phyloP scores from a whole-genome alignment of 2,797 vertebrate genomes.

The Menidia menidia region DNA sequence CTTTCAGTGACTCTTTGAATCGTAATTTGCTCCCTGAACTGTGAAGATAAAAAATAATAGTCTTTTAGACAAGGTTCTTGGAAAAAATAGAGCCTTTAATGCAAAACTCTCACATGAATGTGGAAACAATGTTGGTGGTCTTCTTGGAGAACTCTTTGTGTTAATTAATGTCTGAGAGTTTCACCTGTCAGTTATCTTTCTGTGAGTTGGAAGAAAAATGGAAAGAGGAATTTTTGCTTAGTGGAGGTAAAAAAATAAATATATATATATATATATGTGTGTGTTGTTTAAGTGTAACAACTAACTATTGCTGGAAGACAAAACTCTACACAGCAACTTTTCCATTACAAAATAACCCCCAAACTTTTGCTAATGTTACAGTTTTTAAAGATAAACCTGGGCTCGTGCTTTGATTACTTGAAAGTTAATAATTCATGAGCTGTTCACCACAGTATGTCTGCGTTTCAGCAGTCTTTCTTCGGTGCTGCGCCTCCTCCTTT shows the following conservation, averaged over 20 bases:
- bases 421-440: constrained; percentile 61
- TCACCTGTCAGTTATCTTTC: constrained; percentile 53
- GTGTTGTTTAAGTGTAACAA: too few species aligned
- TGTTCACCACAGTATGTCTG: constrained; percentile 47
- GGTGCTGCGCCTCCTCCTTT: constrained; percentile 37
- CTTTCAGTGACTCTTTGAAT: constrained; percentile 78
- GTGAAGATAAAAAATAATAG: constrained; percentile 85
- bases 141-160: constrained; percentile 57
- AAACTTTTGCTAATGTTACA: constrained; percentile 35
- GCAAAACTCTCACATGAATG: constrained; percentile 67
- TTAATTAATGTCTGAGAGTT: constrained; percentile 65
- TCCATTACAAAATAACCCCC: neutral
- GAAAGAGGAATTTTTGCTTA: constrained; percentile 43
- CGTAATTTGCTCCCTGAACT: constrained; percentile 83
- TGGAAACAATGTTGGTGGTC: constrained; percentile 68
- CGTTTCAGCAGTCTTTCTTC: constrained; percentile 46
- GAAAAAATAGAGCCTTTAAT: constrained; percentile 62
- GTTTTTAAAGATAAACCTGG: constrained; percentile 47
- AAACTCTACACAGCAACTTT: constrained; percentile 21
- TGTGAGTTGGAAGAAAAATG: constrained; percentile 38
- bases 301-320: neutral
- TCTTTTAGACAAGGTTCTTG: constrained; percentile 72
- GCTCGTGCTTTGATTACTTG: constrained; percentile 46
- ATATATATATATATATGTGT: too few species aligned
- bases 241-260: too few species aligned